Conservation (phyloP, 2,888 invertebrate genomes). For the Terebella lapidaria region DNA sequence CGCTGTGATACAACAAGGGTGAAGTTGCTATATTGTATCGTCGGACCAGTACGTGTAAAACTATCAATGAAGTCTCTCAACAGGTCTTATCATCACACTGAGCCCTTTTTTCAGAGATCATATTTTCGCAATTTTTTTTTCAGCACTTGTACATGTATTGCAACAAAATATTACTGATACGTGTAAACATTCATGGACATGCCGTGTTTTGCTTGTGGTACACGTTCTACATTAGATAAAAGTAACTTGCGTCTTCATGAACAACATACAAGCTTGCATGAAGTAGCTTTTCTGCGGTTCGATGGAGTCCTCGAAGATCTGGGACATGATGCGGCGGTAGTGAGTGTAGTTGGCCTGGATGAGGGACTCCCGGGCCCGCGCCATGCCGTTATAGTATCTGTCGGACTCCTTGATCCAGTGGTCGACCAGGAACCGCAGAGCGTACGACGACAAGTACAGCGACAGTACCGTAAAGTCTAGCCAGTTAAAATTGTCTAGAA, state of each 20-base stretch:
- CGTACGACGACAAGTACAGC: slow-evolving; percentile 52
- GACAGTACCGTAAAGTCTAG: slow-evolving; percentile 51
- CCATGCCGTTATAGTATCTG: slow-evolving; percentile 42
- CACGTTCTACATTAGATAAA: too few species aligned
- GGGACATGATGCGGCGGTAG: slow-evolving; percentile 13
- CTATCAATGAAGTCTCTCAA: too few species aligned
- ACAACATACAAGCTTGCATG: slow-evolving; percentile 30
- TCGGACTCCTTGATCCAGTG: slow-evolving; percentile 48
- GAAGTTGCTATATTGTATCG: too few species aligned
- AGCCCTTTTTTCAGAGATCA: too few species aligned
- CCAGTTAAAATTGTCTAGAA: slow-evolving; percentile 50
- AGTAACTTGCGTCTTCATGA: too few species aligned
- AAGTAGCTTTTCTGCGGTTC: slow-evolving; percentile 22
- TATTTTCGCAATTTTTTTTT: too few species aligned
- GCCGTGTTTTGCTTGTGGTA: too few species aligned
- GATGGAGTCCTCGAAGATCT: slow-evolving; percentile 29
- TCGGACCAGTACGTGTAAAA: too few species aligned
- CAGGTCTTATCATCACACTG: too few species aligned
- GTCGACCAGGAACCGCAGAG: slow-evolving; percentile 50
- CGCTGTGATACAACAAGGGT: slow-evolving; percentile 30
- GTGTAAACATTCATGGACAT: too few species aligned
- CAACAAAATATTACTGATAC: too few species aligned
- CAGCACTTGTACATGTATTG: too few species aligned
- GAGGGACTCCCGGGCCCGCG: slow-evolving; percentile 34
- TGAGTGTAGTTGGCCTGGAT: slow-evolving; percentile 6